phyloP scores from a whole-genome alignment of 2,113 vertebrate species.

The Cyanoramphus novaezelandiae region DNA sequence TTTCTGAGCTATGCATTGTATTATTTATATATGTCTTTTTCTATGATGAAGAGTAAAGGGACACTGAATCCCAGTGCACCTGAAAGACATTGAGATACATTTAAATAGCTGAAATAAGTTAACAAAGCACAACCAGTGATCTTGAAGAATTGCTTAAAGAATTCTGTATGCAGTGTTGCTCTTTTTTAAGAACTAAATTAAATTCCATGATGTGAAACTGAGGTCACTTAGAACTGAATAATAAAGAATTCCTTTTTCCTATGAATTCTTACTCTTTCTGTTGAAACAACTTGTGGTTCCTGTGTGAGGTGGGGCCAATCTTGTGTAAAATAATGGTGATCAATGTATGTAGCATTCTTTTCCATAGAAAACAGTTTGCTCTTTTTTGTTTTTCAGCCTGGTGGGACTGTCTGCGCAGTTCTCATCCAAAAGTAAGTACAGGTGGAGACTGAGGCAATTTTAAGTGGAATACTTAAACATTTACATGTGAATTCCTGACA shows the following conservation, averaged over 20 bases:
- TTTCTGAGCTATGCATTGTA: constrained; percentile 1
- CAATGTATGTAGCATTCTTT: neutral
- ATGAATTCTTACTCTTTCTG: neutral
- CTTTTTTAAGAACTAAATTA: neutral
- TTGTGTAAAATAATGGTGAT: neutral
- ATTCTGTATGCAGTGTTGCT: neutral
- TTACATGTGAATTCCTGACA: neutral
- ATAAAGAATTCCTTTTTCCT: neutral
- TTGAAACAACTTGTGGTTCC: neutral
- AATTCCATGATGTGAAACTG: neutral
- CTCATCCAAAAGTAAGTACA: neutral
- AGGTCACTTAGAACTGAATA: neutral
- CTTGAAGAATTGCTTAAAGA: neutral
- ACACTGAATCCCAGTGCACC: neutral
- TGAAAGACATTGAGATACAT: neutral
- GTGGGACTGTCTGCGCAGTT: neutral
- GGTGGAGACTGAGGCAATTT: neutral
- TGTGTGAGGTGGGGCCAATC: neutral
- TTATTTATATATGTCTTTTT: constrained; percentile 54
- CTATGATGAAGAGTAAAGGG: neutral
- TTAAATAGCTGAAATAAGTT: neutral
- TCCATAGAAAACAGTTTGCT: neutral
- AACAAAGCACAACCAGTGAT: neutral
- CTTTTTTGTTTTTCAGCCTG: neutral
- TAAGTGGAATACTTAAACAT: neutral